Base-by-base conservation (phyloP, 2,888 invertebrate species). In the Byasa hedistus region DNA sequence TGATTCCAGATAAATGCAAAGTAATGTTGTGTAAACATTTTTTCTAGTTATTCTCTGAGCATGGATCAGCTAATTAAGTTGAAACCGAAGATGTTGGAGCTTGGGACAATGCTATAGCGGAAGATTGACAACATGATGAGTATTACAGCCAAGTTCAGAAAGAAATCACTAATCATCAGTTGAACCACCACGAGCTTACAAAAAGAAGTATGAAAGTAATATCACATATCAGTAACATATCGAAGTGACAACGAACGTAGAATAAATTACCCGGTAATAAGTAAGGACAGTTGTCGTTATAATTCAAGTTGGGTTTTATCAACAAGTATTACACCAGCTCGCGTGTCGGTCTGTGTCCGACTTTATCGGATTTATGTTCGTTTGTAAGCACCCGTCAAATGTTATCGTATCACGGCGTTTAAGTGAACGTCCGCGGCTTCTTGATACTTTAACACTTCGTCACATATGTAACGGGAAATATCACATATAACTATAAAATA, bases 351-450 rank as follows among this genome's bases (percentile, higher is more conserved):
- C 66, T 57, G 70, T 71, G 78, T 77, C 27, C 78, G 75, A 69
- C 71, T 69, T 79, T 85, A 85, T 85, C 86, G 79, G 81, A 73
- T 85, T 86, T 86, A 86, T 82, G 82, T 82, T 79, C 75, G 73
- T 76, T 76, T 75, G 65, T 59, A 39, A 64, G 77, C 72, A 76
- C 76, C 73, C 79, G 77, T 79, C 81, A 80, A 78, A 76, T 74
- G 76, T 73, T 32, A 39, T 62, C 72, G 75, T 86, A 84, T 87
- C 87, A 72, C 71, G 57, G 63, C 68, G 77, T 77, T 83, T 86
- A 86, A 87, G 76, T 86, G 85, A 87, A 77, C 75, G 84, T 85
- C 85, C 86, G 85, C 85, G 82, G 80, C 77, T 78, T 73, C 74
- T 76, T 78, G 82, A 19, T 39, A 39, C 39, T 39, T 39, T 39